Conservation (phyloP, 2,888 invertebrate species). For the Andrena praecox region DNA sequence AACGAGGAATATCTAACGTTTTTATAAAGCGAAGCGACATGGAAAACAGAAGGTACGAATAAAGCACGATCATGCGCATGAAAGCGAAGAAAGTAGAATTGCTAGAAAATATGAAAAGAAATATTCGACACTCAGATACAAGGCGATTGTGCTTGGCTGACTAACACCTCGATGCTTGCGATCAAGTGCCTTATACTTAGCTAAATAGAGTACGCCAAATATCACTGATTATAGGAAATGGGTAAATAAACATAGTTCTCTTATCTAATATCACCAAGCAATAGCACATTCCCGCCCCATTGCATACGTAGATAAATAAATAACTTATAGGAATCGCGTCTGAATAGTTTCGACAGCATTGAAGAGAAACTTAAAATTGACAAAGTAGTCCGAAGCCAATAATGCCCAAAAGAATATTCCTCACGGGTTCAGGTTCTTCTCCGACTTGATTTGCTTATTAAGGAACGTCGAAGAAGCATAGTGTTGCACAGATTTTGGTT, state of each 20-base stretch:
- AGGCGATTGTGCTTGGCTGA: background rate
- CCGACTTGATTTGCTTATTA: slow-evolving; percentile 11
- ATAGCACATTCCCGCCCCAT: background rate
- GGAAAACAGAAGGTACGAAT: too few species aligned
- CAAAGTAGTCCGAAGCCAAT: slow-evolving; percentile 11
- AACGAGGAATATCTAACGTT: background rate
- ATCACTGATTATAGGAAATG: slow-evolving; percentile 1
- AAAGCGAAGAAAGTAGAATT: background rate
- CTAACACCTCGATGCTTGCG: background rate
- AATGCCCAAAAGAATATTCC: slow-evolving; percentile 16
- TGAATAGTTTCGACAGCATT: too few species aligned
- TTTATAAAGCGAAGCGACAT: background rate
- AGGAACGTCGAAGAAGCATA: background rate
- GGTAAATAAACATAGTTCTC: background rate
- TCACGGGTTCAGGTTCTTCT: slow-evolving; percentile 34
- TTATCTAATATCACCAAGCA: slow-evolving; percentile 12
- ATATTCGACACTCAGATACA: background rate
- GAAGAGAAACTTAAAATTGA: slow-evolving; percentile 11
- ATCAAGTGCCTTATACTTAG: background rate
- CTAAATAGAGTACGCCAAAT: background rate
- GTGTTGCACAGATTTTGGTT: slow-evolving; percentile 11
- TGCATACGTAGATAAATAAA: slow-evolving; percentile 16
- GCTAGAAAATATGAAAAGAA: background rate
- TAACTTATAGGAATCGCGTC: slow-evolving; percentile 18
- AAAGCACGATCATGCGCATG: too few species aligned